Evolutionary conservation across 1,140 invertebrate species (phyloP), one percentile per base, ranked within the genome.

Genomic region (Calephelis virginiensis): DNA sequence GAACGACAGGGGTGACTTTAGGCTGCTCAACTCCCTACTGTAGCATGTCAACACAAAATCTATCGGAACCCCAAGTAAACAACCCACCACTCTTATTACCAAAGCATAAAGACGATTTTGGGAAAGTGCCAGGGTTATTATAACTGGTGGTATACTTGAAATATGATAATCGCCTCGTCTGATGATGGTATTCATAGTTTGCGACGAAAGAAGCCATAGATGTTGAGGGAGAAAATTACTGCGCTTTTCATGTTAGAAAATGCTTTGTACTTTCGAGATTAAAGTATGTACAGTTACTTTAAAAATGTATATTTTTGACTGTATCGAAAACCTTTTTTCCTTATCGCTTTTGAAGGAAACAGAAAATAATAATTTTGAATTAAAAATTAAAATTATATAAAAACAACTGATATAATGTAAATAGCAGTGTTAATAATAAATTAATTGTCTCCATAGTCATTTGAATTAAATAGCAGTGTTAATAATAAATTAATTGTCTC

Each of bases 121-220:
- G 45, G 17, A 63, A 28, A 13, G 6, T 10, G 0, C 0, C 14
- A 14, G 17, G 61, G 61, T 64, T 67, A 74, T 64, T 53, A 63
- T 63, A 64, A 63, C 47, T 77, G 74, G 71, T 64, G 72, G 59
- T 70, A 69, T 71, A 71, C 66, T 81, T 89, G 85, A 87, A 89
- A 89, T 89, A 87, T 89, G 86, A 89, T 89, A 89, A 87, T 89
- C 81, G 75, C 63, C 69, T 68, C 68, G 82, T 70, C 78, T 87
- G 82, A 87, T 83, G 86, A 87, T 83, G 81, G 83, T 86, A 89
- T 89, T 89, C 86, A 89, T 87, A 87, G 83, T 82, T 77, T 67
- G 83, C 82, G 78, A 75, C 67, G 75, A 83, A 80, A 83, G 79
- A 89, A 89, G 76, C 81, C 86, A 77, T 82, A 78, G 71, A 78